Evolutionary conservation across 2,888 invertebrate species (phyloP).

Genomic region (Agapetus fuscipes): DNA sequence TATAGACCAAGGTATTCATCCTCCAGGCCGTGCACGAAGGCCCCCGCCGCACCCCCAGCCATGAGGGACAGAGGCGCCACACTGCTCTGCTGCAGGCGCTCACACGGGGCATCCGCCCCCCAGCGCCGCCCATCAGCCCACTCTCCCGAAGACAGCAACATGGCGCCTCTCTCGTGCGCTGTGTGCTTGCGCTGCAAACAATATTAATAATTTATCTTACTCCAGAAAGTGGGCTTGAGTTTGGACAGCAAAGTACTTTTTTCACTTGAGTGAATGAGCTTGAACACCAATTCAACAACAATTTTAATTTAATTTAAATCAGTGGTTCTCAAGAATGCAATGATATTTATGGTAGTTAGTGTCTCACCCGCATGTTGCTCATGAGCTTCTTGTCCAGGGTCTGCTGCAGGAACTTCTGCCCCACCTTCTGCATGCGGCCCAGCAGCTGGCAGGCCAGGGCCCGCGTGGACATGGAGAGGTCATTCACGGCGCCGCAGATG

Average conservation of each 20-base stretch:
- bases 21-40: conserved; percentile 95
- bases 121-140: conserved; percentile 90
- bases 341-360: too few relatives aligned
- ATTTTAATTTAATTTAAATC: too few relatives aligned
- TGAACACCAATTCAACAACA: too few relatives aligned
- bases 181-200: conserved; percentile 61
- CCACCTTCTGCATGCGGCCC: conserved; percentile 80
- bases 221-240: too few relatives aligned
- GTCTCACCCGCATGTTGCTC: conserved; percentile 92
- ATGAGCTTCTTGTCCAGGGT: conserved; percentile 96
- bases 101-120: conserved; percentile 74
- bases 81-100: conserved; percentile 48
- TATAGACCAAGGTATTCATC: conserved; percentile 90
- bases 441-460: conserved; percentile 76
- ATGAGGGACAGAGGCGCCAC: conserved; percentile 70
- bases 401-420: conserved; percentile 84
- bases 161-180: conserved; percentile 77
- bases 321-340: too few relatives aligned
- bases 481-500: conserved; percentile 88
- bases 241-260: too few relatives aligned
- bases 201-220: not conserved
- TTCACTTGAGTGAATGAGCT: too few relatives aligned
- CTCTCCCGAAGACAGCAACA: conserved; percentile 74
- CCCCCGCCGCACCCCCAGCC: conserved; percentile 93
- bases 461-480: conserved; percentile 81